phyloP scores from a whole-genome alignment of 2,797 vertebrate species.

The Enteromius treurensis region DNA sequence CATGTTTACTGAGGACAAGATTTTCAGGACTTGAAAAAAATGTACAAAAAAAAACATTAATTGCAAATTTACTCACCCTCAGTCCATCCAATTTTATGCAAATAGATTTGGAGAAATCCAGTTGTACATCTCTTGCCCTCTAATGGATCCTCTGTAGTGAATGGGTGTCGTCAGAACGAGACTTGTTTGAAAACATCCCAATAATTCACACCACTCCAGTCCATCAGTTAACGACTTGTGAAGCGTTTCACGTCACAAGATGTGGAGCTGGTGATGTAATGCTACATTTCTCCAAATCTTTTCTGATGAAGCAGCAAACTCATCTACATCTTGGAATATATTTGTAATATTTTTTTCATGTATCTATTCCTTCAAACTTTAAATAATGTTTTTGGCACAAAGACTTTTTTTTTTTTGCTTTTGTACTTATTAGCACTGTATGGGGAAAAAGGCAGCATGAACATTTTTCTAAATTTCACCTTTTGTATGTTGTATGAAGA shows the following conservation, averaged over 20 bases:
- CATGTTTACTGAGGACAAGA: not conserved
- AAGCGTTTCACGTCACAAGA: not conserved
- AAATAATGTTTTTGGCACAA: not conserved
- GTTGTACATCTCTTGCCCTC: not conserved
- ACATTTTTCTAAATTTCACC: not conserved
- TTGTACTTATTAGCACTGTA: not conserved
- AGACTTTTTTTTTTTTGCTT: slow-evolving; percentile 1
- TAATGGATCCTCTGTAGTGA: not conserved
- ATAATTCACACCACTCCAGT: not conserved
- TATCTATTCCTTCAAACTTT: not conserved
- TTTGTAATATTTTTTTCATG: not conserved
- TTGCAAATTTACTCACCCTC: not conserved
- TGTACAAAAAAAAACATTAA: not conserved
- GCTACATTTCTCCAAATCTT: not conserved
- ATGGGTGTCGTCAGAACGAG: not conserved
- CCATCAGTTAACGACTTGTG: not conserved
- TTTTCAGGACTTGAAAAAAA: not conserved
- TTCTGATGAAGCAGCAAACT: not conserved
- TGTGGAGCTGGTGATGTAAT: not conserved
- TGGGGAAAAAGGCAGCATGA: not conserved
- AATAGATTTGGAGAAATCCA: not conserved
- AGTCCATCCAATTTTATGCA: not conserved
- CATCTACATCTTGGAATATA: not conserved
- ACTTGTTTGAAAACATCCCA: not conserved
- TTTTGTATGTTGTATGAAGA: not conserved